These are phyloP conservation scores for Orthosia cruda DNA, from an alignment of 2,888 invertebrate genomes.

Conservation along the genomic window DNA sequence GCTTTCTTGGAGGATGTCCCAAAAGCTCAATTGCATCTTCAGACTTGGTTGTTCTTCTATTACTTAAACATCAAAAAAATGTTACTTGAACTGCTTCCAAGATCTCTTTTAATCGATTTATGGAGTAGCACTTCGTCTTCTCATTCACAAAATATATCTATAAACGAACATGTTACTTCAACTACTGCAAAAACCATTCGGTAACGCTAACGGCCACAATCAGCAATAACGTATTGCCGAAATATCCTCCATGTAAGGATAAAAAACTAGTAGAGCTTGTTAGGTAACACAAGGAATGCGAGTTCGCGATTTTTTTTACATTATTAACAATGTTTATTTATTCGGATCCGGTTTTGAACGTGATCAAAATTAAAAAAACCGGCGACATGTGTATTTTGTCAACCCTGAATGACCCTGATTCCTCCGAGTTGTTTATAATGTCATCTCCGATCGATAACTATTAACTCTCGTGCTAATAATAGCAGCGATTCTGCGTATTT, in stretches of 20 bases:
- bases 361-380: constrained; percentile 68
- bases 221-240: constrained; percentile 54
- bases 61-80: neutral
- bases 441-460: constrained; percentile 74
- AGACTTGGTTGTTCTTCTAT: neutral
- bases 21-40: neutral
- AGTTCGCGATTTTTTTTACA: constrained; percentile 72
- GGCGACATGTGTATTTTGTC: constrained; percentile 56
- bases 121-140: neutral
- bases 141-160: constrained; percentile 38
- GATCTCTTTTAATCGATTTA: constrained; percentile 13
- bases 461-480: constrained; percentile 75
- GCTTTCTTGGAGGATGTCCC: neutral
- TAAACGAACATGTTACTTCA: constrained; percentile 36
- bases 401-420: constrained; percentile 59
- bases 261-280: constrained; percentile 86
- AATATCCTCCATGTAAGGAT: constrained; percentile 58
- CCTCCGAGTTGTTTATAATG: constrained; percentile 57
- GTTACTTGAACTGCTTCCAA: constrained; percentile 18
- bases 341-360: constrained; percentile 74
- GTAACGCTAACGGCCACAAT: constrained; percentile 39
- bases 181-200: constrained; percentile 42
- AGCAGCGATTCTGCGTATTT: constrained; percentile 69
- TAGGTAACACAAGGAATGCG: constrained; percentile 80
- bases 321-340: constrained; percentile 68